Conservation (phyloP, 2,888 invertebrate species). For the Alentia gelatinosa region DNA sequence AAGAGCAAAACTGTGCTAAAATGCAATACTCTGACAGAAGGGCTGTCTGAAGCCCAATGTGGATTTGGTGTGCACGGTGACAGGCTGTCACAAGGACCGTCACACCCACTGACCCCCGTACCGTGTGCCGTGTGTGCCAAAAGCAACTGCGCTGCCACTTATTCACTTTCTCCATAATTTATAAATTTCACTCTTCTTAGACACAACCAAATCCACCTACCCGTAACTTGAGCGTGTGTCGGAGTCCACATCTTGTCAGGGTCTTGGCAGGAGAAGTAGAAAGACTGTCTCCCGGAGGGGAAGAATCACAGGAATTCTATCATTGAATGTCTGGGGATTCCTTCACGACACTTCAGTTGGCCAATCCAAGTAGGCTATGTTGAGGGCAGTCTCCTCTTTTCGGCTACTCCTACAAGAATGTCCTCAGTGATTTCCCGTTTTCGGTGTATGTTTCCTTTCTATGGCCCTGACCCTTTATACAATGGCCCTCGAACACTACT, state of each 20-base stretch:
- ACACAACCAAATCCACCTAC: constrained; percentile 61
- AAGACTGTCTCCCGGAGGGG: not conserved
- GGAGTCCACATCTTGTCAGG: constrained; percentile 71
- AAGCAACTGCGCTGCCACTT: not conserved
- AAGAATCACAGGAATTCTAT: not conserved
- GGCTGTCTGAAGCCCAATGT: not conserved
- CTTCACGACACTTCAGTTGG: not conserved
- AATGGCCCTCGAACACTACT: not conserved
- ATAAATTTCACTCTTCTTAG: not conserved
- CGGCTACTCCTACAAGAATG: not conserved
- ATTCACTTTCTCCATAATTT: not conserved
- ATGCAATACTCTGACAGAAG: not conserved
- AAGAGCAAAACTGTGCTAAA: too few species aligned
- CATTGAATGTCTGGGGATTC: not conserved
- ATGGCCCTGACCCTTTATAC: not conserved
- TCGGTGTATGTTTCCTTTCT: not conserved
- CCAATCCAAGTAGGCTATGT: not conserved
- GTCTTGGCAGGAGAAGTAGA: not conserved
- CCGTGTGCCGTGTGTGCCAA: not conserved
- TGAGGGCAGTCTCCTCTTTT: not conserved
- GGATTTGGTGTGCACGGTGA: not conserved
- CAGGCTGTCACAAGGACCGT: not conserved
- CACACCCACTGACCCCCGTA: not conserved
- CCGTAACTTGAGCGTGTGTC: constrained; percentile 75
- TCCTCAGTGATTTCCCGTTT: not conserved